Evolutionary conservation across 2,113 vertebrate species (phyloP).

Genomic region (Rhipidura dahli): DNA sequence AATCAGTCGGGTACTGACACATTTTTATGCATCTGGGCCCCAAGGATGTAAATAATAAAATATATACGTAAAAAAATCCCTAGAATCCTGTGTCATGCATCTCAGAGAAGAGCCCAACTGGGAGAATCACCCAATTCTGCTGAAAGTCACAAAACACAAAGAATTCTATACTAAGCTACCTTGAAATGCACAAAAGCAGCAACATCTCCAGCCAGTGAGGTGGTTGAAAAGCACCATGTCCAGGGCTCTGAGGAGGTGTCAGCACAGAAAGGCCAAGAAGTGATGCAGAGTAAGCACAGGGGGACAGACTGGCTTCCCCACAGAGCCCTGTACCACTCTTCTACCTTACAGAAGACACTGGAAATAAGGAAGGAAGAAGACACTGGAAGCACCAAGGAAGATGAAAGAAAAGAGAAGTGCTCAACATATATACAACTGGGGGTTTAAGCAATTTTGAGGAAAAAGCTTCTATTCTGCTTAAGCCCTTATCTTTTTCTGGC

Average conservation of each 20-base stretch:
- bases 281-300: not conserved
- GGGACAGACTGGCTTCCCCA: not conserved
- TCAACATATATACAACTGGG: not conserved
- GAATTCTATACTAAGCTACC: not conserved
- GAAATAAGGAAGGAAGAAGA: not conserved
- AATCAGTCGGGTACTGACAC: not conserved
- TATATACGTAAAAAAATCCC: not conserved
- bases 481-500: not conserved
- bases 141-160: not conserved
- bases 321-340: not conserved
- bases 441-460: not conserved
- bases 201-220: not conserved
- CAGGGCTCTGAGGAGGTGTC: not conserved
- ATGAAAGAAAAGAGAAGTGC: not conserved
- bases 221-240: fast-evolving
- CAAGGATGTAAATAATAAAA: not conserved
- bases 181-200: not conserved
- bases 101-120: not conserved
- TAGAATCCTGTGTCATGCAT: not conserved
- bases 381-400: not conserved
- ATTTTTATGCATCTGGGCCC: not conserved
- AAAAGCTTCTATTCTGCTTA: not conserved
- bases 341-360: not conserved
- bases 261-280: not conserved
- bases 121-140: not conserved